These are phyloP conservation scores for Gephyroberyx darwinii DNA, from an alignment of 2,797 vertebrate genomes.

Conservation along the genomic window DNA sequence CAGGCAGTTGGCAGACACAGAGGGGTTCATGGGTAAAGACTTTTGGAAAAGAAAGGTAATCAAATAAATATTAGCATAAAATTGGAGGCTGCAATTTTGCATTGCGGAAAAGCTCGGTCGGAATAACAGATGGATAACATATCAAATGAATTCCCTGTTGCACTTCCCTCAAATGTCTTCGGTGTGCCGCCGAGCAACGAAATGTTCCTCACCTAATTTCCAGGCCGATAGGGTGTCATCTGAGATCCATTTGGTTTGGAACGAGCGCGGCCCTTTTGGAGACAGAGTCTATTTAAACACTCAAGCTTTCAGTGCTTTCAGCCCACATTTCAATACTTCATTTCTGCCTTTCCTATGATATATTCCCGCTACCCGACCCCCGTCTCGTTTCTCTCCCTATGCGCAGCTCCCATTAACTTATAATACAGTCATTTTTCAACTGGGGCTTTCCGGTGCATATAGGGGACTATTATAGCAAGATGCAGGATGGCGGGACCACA, in stretches of 20 bases:
- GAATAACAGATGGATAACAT: background rate
- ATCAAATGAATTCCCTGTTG: constrained; percentile 12
- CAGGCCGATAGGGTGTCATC: constrained; percentile 29
- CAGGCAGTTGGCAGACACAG: constrained; percentile 1
- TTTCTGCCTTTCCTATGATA: background rate
- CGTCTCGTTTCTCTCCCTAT: constrained; percentile 6
- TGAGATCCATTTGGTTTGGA: constrained; percentile 39
- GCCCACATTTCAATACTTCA: constrained; percentile 9
- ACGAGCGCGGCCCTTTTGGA: constrained; percentile 6
- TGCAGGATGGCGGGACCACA: background rate
- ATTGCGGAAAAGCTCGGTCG: background rate
- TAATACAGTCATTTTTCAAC: constrained; percentile 9
- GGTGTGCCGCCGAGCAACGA: constrained; percentile 18
- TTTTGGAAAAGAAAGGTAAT: constrained; percentile 29
- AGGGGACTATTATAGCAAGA: constrained; percentile 14
- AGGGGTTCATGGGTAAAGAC: constrained; percentile 4
- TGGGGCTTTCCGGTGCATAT: constrained; percentile 2
- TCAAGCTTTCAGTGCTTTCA: constrained; percentile 6
- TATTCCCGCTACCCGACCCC: constrained; percentile 19
- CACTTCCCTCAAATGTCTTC: constrained; percentile 27
- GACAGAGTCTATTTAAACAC: constrained; percentile 17
- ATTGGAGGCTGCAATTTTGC: constrained; percentile 1
- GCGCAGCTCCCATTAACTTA: constrained; percentile 20
- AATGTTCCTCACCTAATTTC: constrained; percentile 18
- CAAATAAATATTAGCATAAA: constrained; percentile 13